A percentile compares a stretch with the other conserved stretches of the same genome.
These are phyloP conservation scores for Atrina japonica DNA, from an alignment of 2,888 invertebrate species.

Conservation along the genomic window DNA sequence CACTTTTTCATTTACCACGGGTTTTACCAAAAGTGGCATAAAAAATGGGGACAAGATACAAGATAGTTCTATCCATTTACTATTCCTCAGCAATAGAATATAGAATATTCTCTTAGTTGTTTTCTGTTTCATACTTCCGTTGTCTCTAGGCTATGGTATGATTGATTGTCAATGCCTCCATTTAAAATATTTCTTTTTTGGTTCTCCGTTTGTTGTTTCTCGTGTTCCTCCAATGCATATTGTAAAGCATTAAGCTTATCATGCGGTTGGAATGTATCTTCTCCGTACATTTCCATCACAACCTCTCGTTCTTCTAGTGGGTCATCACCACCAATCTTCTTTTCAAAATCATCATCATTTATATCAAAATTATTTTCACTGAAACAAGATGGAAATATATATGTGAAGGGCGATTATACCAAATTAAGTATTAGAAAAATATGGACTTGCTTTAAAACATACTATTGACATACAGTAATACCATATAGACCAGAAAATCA, in stretches of 20 bases:
- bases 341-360: conserved; percentile 15
- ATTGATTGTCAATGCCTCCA: background rate
- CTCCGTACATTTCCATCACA: conserved; percentile 18
- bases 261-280: background rate
- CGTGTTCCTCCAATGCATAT: conserved; percentile 8
- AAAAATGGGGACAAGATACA: no score
- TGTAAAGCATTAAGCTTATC: background rate
- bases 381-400: no score
- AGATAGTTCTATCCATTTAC: no score
- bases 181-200: background rate
- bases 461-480: no score
- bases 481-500: no score
- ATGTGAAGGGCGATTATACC: no score
- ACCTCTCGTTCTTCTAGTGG: conserved; percentile 18
- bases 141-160: conserved; percentile 17
- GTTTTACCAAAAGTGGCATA: no score
- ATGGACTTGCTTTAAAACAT: no score
- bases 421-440: no score
- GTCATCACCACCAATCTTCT: background rate
- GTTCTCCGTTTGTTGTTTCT: background rate
- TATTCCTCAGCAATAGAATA: no score
- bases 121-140: conserved; percentile 15
- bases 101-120: no score
- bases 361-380: conserved; percentile 8
- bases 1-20: no score